Percentiles rank a stretch among this genome's conserved stretches.
Evolutionary conservation across 2,888 invertebrate species (phyloP).

Genomic region (Eurytoma californica): DNA sequence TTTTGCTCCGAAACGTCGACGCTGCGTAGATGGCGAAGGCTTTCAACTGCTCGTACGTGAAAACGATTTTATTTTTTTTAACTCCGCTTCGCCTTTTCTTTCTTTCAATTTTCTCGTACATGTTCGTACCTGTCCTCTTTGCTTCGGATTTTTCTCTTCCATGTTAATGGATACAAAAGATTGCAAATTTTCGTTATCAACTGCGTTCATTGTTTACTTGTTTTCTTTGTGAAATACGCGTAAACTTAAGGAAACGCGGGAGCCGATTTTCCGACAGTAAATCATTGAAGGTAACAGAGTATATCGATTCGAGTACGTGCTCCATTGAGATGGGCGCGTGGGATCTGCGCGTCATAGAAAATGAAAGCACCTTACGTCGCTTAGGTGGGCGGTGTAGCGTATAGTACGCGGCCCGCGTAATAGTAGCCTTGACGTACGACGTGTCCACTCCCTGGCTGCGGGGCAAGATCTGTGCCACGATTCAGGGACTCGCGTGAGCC

Average conservation of each 20-base stretch:
- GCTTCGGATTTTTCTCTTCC: no score
- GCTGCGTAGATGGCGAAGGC: constrained; percentile 63
- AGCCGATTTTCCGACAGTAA: background rate
- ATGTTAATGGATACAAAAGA: no score
- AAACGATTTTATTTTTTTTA: no score
- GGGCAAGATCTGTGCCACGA: constrained; percentile 70
- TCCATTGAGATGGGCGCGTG: background rate
- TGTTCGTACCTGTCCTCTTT: no score
- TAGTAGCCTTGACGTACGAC: constrained; percentile 72
- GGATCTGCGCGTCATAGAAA: background rate
- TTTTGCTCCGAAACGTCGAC: constrained; percentile 63
- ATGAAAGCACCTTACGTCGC: background rate
- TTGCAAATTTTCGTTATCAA: no score
- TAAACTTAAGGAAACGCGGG: background rate
- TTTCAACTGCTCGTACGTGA: constrained; percentile 38
- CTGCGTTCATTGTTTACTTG: background rate
- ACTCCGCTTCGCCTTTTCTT: no score
- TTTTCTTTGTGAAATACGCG: background rate
- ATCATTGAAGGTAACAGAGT: no score
- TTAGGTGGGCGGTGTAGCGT: background rate
- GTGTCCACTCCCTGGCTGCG: constrained; percentile 58
- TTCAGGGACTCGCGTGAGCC: constrained; percentile 63
- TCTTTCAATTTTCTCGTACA: no score
- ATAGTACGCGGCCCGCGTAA: constrained; percentile 60
- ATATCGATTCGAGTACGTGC: no score